Percentiles rank a stretch among this genome's conserved stretches.
Conservation (phyloP, 2,797 vertebrate genomes). For the Acomys russatus region DNA sequence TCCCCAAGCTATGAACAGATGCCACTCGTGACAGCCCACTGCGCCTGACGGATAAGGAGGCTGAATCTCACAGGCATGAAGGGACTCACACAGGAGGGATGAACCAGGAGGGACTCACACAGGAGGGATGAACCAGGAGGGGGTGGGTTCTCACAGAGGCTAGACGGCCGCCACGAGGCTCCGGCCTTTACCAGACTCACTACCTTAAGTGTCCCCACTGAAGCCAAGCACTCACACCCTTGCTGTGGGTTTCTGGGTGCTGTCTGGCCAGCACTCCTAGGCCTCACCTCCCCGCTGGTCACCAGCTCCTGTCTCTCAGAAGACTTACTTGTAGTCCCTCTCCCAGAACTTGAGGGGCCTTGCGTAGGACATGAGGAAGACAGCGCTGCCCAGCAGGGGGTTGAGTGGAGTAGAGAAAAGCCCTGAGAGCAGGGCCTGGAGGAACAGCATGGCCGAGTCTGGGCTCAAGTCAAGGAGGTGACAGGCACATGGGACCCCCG, state of each 20-base stretch:
- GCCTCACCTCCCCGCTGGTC: neutral
- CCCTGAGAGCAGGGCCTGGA: slow-evolving; percentile 86
- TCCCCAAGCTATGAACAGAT: neutral
- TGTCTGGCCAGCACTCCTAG: neutral
- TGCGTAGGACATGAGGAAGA: slow-evolving; percentile 88
- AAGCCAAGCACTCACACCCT: neutral
- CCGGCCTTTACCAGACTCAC: neutral
- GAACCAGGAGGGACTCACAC: no score
- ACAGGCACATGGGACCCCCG: neutral
- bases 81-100: neutral
- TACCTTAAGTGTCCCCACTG: rapidly evolving
- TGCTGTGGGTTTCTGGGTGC: neutral
- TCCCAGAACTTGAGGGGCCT: slow-evolving; percentile 89
- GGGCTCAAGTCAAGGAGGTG: slow-evolving; percentile 81
- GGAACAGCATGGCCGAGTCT: slow-evolving; percentile 88
- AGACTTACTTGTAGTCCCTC: slow-evolving; percentile 87
- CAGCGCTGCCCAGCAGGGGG: slow-evolving; percentile 86
- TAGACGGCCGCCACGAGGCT: neutral
- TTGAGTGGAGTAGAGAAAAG: slow-evolving; percentile 87
- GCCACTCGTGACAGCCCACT: neutral
- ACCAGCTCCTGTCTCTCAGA: neutral
- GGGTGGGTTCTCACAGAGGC: neutral
- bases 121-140: neutral
- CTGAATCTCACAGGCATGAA: neutral
- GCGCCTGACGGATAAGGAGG: neutral